Evolutionary conservation across 2,797 vertebrate species (phyloP), one percentile per base, ranked within the genome.

Genomic region (Lagodon rhomboides): DNA sequence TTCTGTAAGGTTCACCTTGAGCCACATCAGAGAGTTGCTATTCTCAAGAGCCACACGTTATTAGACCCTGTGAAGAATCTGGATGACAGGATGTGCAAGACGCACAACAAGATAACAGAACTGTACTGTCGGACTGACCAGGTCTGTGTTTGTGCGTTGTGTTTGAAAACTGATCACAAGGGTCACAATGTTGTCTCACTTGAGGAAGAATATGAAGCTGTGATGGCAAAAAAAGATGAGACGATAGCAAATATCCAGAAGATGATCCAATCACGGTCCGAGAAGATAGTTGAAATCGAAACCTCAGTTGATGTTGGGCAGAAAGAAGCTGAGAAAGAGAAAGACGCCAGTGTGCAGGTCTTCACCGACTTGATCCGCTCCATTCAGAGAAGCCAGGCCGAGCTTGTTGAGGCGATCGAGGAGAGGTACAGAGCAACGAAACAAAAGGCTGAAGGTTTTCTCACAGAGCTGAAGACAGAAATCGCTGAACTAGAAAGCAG

Each of bases 61-160:
- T n/a, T n/a, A n/a, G n/a, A n/a, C n/a, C n/a, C n/a, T n/a, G n/a
- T n/a, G n/a, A n/a, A n/a, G n/a, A n/a, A n/a, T n/a, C n/a, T n/a
- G n/a, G n/a, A n/a, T n/a, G n/a, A n/a, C n/a, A n/a, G n/a, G n/a
- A n/a, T n/a, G n/a, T 27, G 81, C 69, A 73, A 73, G 38, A 66
- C 7, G 0, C 84, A 86, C 68, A 76, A 27, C 66, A 89, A 71
- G 70, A 10, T 61, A 27, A 70, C 49, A 17, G 81, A 90, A 27
- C 44, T 87, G 55, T 86, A 77, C 70, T 90, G 79, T 4, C 64
- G 79, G 69, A 83, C 74, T 12, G 77, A 89, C 22, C 16, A 60
- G 61, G 7, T 49, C 41, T 80, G 12, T 18, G 5, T 89, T 69
- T 85, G 86, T 59, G 16, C 54, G n/a, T 2, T 50, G 49, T 85